These are phyloP conservation scores for Prunella fulvescens DNA, from an alignment of 2,113 vertebrate genomes.

Conservation along the genomic window DNA sequence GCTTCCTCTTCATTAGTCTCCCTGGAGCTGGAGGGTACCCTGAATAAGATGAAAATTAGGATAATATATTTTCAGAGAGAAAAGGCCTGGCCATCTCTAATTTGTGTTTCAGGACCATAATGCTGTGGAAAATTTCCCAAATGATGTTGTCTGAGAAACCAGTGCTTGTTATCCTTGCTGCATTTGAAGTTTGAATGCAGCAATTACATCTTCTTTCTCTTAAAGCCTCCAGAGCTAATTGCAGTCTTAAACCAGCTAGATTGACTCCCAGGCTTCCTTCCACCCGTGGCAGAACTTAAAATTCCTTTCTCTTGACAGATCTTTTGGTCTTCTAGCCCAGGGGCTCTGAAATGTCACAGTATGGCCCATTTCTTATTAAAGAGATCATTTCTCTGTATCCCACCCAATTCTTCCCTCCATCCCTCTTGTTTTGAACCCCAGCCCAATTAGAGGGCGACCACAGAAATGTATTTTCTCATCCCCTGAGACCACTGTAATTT, in stretches of 20 bases:
- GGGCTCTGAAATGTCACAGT: constrained; percentile 19
- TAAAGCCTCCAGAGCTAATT: constrained; percentile 26
- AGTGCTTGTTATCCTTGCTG: not conserved
- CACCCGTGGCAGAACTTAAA: not conserved
- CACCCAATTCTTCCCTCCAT: not conserved
- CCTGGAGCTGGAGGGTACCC: constrained; percentile 39
- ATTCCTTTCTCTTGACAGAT: constrained; percentile 40
- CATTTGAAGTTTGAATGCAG: not conserved
- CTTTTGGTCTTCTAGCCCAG: constrained; percentile 45
- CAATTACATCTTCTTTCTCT: constrained; percentile 16
- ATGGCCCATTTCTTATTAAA: constrained; percentile 2
- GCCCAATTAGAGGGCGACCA: not conserved
- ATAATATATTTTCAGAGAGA: constrained; percentile 53
- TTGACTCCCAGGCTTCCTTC: not conserved
- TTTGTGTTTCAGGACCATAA: constrained; percentile 25
- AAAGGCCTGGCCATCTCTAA: not conserved
- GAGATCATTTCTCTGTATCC: not conserved
- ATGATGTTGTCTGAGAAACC: constrained; percentile 27
- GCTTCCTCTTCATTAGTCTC: constrained; percentile 66
- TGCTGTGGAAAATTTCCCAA: constrained; percentile 7
- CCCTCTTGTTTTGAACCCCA: not conserved
- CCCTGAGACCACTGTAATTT: not conserved
- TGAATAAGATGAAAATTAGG: constrained; percentile 62
- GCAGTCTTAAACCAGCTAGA: not conserved
- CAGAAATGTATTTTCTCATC: not conserved